Conservation (phyloP, 2,888 invertebrate genomes). For the Julus scanicus region DNA sequence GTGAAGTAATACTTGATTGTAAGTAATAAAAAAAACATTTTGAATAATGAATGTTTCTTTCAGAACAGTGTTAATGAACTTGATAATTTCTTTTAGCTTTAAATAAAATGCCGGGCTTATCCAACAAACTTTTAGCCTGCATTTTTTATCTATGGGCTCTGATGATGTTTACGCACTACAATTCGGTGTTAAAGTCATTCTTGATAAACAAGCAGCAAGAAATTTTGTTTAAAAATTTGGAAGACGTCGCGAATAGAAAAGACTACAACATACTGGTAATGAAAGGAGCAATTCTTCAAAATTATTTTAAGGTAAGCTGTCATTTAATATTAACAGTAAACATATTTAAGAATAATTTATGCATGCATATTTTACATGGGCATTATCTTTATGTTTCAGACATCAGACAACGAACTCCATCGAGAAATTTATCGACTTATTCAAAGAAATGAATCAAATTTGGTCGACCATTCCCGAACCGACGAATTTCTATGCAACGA, state of each 20-base stretch:
- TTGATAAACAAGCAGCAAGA: background rate
- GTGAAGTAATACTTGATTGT: background rate
- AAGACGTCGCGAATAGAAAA: background rate
- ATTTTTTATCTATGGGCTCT: constrained; percentile 13
- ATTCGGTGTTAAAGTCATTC: background rate
- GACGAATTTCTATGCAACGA: background rate
- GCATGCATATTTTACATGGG: too few relatives aligned
- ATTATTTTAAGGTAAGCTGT: background rate
- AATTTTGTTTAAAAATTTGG: background rate
- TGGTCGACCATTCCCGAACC: background rate
- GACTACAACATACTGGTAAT: background rate
- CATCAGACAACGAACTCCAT: background rate
- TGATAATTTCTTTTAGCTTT: background rate
- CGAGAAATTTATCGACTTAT: background rate
- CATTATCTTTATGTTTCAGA: background rate
- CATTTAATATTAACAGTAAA: too few relatives aligned
- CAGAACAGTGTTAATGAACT: too few relatives aligned
- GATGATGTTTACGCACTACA: constrained; percentile 11
- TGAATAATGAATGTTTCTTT: too few relatives aligned
- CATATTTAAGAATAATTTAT: too few relatives aligned
- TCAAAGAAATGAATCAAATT: background rate
- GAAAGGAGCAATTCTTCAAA: background rate
- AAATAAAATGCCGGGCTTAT: background rate
- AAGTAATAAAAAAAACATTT: background rate
- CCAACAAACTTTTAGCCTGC: background rate